Base-by-base conservation (phyloP, 1,140 invertebrate species). In the Pomacea maculata region DNA sequence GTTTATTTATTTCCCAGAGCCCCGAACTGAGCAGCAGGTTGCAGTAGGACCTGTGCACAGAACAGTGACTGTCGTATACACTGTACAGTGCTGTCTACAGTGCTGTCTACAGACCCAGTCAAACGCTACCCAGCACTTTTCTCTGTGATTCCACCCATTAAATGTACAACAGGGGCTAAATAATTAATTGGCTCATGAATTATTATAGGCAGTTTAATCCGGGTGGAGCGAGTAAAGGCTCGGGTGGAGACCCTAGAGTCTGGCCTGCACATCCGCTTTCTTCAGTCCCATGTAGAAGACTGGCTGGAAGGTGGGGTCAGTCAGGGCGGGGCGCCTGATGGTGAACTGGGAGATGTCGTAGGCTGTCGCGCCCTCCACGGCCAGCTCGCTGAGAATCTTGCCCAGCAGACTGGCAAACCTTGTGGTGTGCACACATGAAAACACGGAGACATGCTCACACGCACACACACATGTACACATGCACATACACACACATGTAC, bases 351-450 rank as follows among this genome's bases (percentile, higher is more conserved):
- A 84, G 61, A 90, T 87, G 78, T 88, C 86, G 80, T 89, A 88
- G 52, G 85, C 63, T 0, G 88, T 89, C 8, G 72, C 65, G 0
- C 89, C 89, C 67, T 89, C 87, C 15, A 89, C 82, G 7, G 89
- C 89, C 74, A 90, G 67, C 72, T 90, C 85, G 71, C 84, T 89
- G 8, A 90, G 80, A 54, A 90, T 89, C 79, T 88, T 90, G 45
- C 89, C 89, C 74, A 90, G 76, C 6, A 90, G 83, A 75, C 86
- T 81, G 25, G 89, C 85, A 84, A 89, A 90, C 77, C 89, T 90
- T 70, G 34, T 64, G 80, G 75, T 25, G 25, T 25, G 25, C 25
- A 25, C 25, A 25, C 25, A 25, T 73, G 75, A 67, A n/a, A 68
- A 78, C 73, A 80, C 25, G 75, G 17, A 9, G 63, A 14, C 57